Conservation (phyloP, 2,888 invertebrate genomes). For the Yponomeuta plumbellus region DNA sequence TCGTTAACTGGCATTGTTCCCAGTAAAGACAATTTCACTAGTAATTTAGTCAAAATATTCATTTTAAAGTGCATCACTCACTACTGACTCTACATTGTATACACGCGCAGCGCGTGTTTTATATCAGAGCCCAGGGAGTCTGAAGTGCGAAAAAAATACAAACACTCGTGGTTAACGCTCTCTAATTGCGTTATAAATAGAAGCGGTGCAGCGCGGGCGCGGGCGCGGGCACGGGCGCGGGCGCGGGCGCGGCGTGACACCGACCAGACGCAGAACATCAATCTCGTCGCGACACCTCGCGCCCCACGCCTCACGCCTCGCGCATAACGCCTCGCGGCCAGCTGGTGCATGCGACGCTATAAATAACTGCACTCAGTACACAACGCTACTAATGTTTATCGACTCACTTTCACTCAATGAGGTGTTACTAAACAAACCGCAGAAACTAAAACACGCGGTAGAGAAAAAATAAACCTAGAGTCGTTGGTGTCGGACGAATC, state of each 20-base stretch:
- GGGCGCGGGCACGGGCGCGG: too few species aligned
- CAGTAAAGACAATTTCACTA: too few species aligned
- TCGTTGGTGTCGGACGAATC: too few species aligned
- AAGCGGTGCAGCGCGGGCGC: not conserved
- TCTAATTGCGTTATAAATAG: conserved; percentile 7
- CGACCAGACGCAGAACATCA: not conserved
- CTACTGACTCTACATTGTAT: not conserved
- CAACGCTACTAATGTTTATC: not conserved
- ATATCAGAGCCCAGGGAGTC: not conserved
- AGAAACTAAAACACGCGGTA: not conserved
- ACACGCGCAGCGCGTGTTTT: not conserved
- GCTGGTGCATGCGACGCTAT: not conserved
- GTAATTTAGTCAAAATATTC: too few species aligned
- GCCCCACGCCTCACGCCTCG: not conserved
- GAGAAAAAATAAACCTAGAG: too few species aligned
- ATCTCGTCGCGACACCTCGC: not conserved
- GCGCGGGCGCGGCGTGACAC: not conserved
- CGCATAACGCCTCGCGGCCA: not conserved
- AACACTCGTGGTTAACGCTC: not conserved
- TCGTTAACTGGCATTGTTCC: too few species aligned
- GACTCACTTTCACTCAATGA: not conserved
- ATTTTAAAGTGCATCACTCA: too few species aligned
- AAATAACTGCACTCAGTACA: conserved; percentile 9
- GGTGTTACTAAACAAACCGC: not conserved
- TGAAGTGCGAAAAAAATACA: not conserved